phyloP scores from a whole-genome alignment of 92 coral and sea anemone species.

The Palythoa grandis region DNA sequence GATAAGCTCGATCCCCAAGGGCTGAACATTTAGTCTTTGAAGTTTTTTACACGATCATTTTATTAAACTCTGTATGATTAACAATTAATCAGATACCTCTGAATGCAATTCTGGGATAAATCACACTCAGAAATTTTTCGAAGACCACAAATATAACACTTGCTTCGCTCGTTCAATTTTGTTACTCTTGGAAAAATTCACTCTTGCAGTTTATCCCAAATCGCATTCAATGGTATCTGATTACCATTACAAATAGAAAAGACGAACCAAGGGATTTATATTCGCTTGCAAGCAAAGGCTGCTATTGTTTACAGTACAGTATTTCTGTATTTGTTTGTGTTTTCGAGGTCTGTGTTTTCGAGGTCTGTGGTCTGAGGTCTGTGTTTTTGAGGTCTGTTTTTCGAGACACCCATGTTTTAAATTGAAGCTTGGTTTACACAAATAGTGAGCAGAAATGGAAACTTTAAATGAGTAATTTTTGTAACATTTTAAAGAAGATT shows the following conservation, averaged over 20 bases:
- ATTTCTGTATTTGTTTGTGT: conserved; percentile 11
- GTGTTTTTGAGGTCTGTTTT: not conserved
- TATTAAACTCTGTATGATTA: conserved; percentile 19
- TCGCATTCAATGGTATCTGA: conserved; percentile 13
- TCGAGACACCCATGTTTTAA: no score
- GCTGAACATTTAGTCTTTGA: no score
- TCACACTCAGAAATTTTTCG: not conserved
- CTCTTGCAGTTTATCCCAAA: not conserved
- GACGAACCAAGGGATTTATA: conserved; percentile 12
- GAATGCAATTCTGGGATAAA: not conserved
- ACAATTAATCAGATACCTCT: conserved; percentile 5
- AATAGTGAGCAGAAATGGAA: no score
- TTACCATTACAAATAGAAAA: not conserved
- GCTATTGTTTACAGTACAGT: conserved; percentile 22
- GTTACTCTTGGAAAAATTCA: conserved; percentile 3
- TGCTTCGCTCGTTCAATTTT: no score
- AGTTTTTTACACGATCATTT: not conserved
- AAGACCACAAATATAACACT: conserved; percentile 10
- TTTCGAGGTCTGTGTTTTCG: not conserved
- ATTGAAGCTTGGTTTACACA: no score
- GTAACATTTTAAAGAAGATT: no score
- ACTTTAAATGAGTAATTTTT: no score
- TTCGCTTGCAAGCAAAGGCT: conserved; percentile 5
- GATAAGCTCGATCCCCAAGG: no score
- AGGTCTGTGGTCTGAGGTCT: no score